Base-by-base conservation (phyloP, 2,888 invertebrate species). In the Lasioglossum oenotherae region DNA sequence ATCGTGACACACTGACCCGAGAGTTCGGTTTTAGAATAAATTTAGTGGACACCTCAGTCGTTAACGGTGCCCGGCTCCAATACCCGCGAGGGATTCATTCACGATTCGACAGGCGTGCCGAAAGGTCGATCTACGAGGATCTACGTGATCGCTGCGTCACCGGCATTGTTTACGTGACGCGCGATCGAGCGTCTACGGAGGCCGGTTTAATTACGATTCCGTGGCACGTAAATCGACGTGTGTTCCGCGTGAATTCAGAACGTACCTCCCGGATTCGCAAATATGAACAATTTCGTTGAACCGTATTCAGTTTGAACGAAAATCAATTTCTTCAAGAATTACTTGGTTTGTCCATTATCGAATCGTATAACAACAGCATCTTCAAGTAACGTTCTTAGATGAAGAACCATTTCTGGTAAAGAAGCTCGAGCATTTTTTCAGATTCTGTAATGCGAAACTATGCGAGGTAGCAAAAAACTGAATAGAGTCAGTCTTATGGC, bases 1-100 rank as follows among this genome's bases (percentile, higher is more conserved):
- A 92, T 91, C 86, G 84, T 92, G 94, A 91, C 94, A 94, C 91
- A 94, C 94, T 94, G 92, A 94, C 94, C 94, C 89, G 79, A 86
- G 69, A 35, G 84, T 80, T 86, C 90, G 91, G 92, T 92, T 94
- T 94, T 93, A 92, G 94, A 94, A 94, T 94, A 93, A 94, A 92
- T 94, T 93, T 92, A 90, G 90, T 87, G 89, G 88, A 81, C 85
- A 53, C 60, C 73, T 82, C 80, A 78, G 87, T 79, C 85, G 87
- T 91, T 92, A 93, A 93, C 93, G 93, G 93, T 93, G 92, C 87
- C 89, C 77, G 81, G 71, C 69, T 83, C 78, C 82, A 81, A 89
- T 82, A 82, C 80, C 31, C 76, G 71, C 67, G 74, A 74, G 83
- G 80, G 85, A 74, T 35, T 75, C 88, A 88, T 91, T 90, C 86